Evolutionary conservation across 2,113 vertebrate species (phyloP).

Genomic region (human): DNA sequence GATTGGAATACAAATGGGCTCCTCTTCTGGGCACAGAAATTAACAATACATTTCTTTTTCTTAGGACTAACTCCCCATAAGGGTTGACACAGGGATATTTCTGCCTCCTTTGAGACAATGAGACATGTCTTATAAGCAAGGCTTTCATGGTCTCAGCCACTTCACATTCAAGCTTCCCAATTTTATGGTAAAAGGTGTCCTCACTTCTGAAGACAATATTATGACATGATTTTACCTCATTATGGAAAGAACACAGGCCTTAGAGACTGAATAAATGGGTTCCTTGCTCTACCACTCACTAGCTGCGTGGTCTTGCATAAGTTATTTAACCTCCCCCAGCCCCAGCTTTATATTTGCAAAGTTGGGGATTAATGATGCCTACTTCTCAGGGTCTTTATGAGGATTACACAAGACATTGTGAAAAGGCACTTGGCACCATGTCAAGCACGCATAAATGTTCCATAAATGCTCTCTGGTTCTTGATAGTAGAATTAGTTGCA

Average conservation of each 20-base stretch:
- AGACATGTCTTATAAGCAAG: not conserved
- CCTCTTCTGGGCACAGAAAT: not conserved
- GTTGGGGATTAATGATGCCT: constrained; percentile 28
- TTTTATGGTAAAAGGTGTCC: not conserved
- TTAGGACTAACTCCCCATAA: not conserved
- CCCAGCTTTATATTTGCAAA: constrained; percentile 2
- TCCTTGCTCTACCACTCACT: not conserved
- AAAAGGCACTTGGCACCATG: constrained; percentile 4
- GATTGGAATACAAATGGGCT: not conserved
- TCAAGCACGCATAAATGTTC: not conserved
- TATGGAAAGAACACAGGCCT: not conserved
- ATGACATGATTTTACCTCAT: constrained; percentile 41
- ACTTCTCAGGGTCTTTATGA: not conserved
- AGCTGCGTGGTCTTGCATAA: not conserved
- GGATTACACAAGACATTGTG: not conserved
- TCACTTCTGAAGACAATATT: constrained; percentile 39
- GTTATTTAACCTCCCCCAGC: constrained; percentile 29
- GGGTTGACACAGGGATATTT: not conserved
- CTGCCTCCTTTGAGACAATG: not conserved
- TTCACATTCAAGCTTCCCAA: not conserved
- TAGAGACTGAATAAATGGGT: not conserved
- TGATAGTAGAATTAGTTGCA: not conserved
- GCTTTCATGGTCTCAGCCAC: not conserved
- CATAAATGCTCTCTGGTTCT: not conserved
- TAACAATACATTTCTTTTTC: not conserved